Evolutionary conservation across 2,797 vertebrate genomes (phyloP).

Genomic region (Podarcis lilfordi): DNA sequence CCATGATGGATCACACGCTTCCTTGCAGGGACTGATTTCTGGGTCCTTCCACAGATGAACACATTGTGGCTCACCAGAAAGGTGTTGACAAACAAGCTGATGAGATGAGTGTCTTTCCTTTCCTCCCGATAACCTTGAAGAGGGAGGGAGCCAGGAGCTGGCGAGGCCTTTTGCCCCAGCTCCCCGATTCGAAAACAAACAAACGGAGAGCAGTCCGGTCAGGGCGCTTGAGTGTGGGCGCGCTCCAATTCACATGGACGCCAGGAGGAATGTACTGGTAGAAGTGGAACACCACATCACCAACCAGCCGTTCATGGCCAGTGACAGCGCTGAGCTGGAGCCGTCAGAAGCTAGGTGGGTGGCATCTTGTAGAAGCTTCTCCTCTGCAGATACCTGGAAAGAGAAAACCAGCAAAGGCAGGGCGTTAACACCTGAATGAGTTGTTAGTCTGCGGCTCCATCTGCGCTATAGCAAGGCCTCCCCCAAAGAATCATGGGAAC

Average conservation of each 20-base stretch:
- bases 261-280: constrained; percentile 47
- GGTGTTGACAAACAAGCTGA: constrained; percentile 45
- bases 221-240: neutral
- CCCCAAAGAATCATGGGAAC: too few relatives aligned
- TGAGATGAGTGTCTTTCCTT: constrained; percentile 18
- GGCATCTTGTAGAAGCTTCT: constrained; percentile 79
- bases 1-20: neutral
- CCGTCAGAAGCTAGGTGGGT: constrained; percentile 83
- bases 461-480: too few relatives aligned
- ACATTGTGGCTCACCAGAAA: constrained; percentile 10
- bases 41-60: neutral
- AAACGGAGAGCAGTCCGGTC: constrained; percentile 49
- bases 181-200: constrained; percentile 33
- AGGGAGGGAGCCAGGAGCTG: constrained; percentile 14
- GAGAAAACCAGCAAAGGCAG: neutral
- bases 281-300: constrained; percentile 29
- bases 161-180: constrained; percentile 30
- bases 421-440: too few relatives aligned
- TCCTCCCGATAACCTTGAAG: constrained; percentile 49
- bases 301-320: neutral
- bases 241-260: constrained; percentile 42
- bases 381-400: constrained; percentile 68
- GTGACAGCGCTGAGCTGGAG: constrained; percentile 51
- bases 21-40: constrained; percentile 20
- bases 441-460: too few relatives aligned